phyloP scores from a whole-genome alignment of 2,113 vertebrate genomes.

The Tympanuchus pallidicinctus region DNA sequence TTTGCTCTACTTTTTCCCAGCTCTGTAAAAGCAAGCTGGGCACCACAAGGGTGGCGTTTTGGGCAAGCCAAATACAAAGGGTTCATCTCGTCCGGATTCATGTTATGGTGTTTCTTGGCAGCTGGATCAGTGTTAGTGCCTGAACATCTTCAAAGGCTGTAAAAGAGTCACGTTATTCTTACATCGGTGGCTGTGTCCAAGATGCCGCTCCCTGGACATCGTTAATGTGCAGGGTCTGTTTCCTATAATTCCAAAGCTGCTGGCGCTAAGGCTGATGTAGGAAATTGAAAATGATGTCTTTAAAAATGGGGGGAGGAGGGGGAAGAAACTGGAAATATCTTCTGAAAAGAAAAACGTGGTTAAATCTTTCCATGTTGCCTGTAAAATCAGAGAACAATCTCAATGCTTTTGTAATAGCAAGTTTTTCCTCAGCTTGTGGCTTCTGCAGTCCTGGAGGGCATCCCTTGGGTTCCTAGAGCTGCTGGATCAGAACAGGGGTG shows the following conservation, averaged over 20 bases:
- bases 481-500: background rate
- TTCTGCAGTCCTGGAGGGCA: background rate
- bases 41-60: background rate
- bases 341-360: background rate
- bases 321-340: background rate
- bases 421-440: background rate
- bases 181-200: background rate
- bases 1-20: background rate
- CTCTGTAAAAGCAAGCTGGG: background rate
- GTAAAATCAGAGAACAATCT: background rate
- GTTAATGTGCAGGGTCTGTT: background rate
- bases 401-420: background rate
- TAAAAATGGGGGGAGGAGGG: background rate
- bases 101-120: background rate
- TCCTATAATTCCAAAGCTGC: background rate
- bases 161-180: background rate
- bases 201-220: background rate
- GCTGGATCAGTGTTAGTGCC: background rate
- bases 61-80: background rate
- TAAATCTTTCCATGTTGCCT: background rate
- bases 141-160: constrained; percentile 39
- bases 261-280: background rate
- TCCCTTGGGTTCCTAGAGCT: background rate
- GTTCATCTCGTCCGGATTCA: background rate
- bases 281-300: background rate